These are phyloP conservation scores for Amphipyra berbera DNA, from an alignment of 2,888 invertebrate genomes.

Conservation along the genomic window DNA sequence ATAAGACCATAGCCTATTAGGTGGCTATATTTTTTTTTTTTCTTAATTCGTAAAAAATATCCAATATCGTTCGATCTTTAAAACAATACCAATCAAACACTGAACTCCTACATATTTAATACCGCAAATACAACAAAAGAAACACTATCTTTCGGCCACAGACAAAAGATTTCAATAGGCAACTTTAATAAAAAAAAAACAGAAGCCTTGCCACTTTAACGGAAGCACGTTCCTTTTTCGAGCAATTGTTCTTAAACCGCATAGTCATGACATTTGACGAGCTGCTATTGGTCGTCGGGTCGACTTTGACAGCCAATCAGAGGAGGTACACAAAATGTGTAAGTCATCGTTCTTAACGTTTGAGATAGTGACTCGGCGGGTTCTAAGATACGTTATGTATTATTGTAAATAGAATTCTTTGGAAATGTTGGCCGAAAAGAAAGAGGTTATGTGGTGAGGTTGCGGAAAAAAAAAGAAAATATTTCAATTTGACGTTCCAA, in stretches of 20 bases:
- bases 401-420: slow-evolving; percentile 62
- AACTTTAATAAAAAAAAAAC: slow-evolving; percentile 66
- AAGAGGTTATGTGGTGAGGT: slow-evolving; percentile 19
- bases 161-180: slow-evolving; percentile 71
- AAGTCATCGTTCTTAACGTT: slow-evolving; percentile 88
- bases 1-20: no score
- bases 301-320: slow-evolving; percentile 88
- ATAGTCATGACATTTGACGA: slow-evolving; percentile 88
- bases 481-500: slow-evolving; percentile 21
- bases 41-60: slow-evolving; percentile 26
- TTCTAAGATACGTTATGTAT: slow-evolving; percentile 63
- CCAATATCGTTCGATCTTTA: slow-evolving; percentile 44
- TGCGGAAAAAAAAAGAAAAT: slow-evolving; percentile 35
- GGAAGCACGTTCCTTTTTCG: slow-evolving; percentile 82
- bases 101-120: slow-evolving; percentile 41
- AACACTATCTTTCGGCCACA: slow-evolving; percentile 62
- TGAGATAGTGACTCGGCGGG: slow-evolving; percentile 79
- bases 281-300: slow-evolving; percentile 84
- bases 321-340: slow-evolving; percentile 81
- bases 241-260: slow-evolving; percentile 83
- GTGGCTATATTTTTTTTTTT: no score
- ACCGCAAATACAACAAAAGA: slow-evolving; percentile 54
- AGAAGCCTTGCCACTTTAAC: slow-evolving; percentile 86
- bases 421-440: slow-evolving; percentile 40
- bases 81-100: slow-evolving; percentile 51